These are phyloP conservation scores for Hermaeophaga mercurialis DNA, from an alignment of 2,888 invertebrate species.

Conservation along the genomic window DNA sequence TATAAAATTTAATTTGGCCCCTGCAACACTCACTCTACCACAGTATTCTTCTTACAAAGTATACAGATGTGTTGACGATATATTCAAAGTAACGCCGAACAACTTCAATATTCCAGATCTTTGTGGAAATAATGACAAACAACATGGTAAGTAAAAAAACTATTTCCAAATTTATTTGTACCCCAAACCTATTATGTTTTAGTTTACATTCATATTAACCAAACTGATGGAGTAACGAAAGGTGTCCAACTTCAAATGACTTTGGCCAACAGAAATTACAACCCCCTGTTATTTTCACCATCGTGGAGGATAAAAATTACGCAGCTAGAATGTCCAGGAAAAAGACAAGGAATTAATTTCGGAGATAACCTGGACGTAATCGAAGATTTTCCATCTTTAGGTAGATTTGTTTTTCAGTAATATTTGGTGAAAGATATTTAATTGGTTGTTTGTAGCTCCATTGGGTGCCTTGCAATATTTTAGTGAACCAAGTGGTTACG, in stretches of 20 bases:
- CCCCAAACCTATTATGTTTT: slow-evolving; percentile 1
- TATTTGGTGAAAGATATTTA: slow-evolving; percentile 33
- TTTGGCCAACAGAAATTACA: slow-evolving; percentile 58
- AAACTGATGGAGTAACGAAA: slow-evolving; percentile 37
- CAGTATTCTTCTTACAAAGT: slow-evolving; percentile 46
- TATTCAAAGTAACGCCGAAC: slow-evolving; percentile 62
- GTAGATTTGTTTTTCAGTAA: slow-evolving; percentile 41
- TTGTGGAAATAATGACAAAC: slow-evolving; percentile 68
- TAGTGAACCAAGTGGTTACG: slow-evolving; percentile 62
- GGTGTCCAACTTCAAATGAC: slow-evolving; percentile 42
- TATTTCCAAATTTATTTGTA: neutral
- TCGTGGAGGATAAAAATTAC: slow-evolving; percentile 52
- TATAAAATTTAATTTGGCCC: slow-evolving; percentile 61
- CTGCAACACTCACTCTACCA: slow-evolving; percentile 51
- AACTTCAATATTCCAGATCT: slow-evolving; percentile 61
- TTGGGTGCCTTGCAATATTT: slow-evolving; percentile 71
- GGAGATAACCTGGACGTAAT: slow-evolving; percentile 35
- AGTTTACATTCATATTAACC: slow-evolving; percentile 48
- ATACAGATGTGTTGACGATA: slow-evolving; percentile 59
- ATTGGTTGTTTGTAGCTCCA: slow-evolving; percentile 63
- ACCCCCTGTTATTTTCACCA: slow-evolving; percentile 35
- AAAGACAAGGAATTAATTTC: slow-evolving; percentile 33
- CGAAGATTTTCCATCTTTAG: slow-evolving; percentile 44
- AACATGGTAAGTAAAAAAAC: slow-evolving; percentile 62
- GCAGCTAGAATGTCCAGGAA: slow-evolving; percentile 52